phyloP scores from a whole-genome alignment of 2,888 invertebrate species.

The Prosopocoilus inquinatus region DNA sequence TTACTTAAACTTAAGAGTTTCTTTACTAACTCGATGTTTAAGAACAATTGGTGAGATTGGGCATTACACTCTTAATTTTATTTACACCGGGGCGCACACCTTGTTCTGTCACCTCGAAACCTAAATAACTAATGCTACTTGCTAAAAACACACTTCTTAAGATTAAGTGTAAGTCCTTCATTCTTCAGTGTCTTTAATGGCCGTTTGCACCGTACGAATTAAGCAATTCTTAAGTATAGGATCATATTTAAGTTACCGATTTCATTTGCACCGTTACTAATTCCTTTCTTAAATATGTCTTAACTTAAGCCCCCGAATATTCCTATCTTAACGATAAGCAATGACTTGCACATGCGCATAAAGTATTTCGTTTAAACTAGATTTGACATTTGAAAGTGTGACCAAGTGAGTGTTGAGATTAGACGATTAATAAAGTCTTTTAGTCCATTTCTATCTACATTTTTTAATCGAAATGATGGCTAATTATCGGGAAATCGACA shows the following conservation, averaged over 20 bases:
- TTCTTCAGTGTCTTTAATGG: conserved; percentile 28
- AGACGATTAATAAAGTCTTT: background rate
- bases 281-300: background rate
- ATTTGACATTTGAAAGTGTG: background rate
- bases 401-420: conserved; percentile 2
- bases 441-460: no score
- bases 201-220: no score
- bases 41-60: no score
- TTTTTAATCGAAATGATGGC: background rate
- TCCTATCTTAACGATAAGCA: background rate
- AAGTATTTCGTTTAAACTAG: no score
- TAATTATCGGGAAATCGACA: background rate
- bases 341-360: background rate
- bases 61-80: no score
- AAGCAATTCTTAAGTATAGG: conserved; percentile 2
- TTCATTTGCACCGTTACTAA: conserved; percentile 2
- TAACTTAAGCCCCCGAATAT: background rate
- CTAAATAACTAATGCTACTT: no score
- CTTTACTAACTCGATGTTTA: no score
- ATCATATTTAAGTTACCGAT: conserved; percentile 3
- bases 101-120: no score
- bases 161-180: conserved; percentile 36
- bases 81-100: no score
- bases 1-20: no score
- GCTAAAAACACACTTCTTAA: conserved; percentile 39